Evolutionary conservation across 2,113 vertebrate genomes (phyloP), one percentile per base, ranked within the genome.

Genomic region (Amphiprion percula): DNA sequence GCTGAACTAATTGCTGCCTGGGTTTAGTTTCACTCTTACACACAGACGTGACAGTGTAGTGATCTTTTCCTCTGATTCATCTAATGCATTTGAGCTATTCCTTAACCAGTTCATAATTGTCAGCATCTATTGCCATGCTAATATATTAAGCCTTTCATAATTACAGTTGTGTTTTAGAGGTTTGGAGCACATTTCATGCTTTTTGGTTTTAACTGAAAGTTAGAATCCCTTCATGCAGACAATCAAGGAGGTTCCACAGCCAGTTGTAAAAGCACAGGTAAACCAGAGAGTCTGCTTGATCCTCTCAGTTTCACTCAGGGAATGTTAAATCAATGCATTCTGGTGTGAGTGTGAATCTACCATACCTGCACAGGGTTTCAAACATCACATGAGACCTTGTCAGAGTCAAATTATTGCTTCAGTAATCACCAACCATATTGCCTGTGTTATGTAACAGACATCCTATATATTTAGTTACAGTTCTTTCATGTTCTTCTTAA

Each of bases 261-360:
- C 72, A 41, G 67, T 9, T 47, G 46, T 68, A 65, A 77, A 74
- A 56, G 67, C 21, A 23, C 28, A 85, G 74, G 81, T 89, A 86
- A 82, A 75, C 44, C 0, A 10, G n/a, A 68, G n/a, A 63, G 17
- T n/a, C 56, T 44, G 30, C 10, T 71, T 28, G 23, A 11, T 68
- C 44, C 26, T 33, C 54, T 50, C 49, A 16, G 79, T 0, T 67
- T 39, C 0, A 49, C 50, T 74, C 44, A 63, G 56, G 55, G 14
- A 54, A n/a, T 56, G 2, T 39, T 24, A 1, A 21, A 47, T n/a
- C 17, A 17, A 41, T 28, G 16, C n/a, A 6, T 70, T 46, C 0
- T 19, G 39, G 23, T 24, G 49, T 63, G 46, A 68, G 0, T 0
- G 12, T 67, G 47, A 52, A 55, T 55, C 17, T 33, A 8, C 9